phyloP scores from a whole-genome alignment of 2,888 invertebrate genomes.

The Gastrophysa polygoni region DNA sequence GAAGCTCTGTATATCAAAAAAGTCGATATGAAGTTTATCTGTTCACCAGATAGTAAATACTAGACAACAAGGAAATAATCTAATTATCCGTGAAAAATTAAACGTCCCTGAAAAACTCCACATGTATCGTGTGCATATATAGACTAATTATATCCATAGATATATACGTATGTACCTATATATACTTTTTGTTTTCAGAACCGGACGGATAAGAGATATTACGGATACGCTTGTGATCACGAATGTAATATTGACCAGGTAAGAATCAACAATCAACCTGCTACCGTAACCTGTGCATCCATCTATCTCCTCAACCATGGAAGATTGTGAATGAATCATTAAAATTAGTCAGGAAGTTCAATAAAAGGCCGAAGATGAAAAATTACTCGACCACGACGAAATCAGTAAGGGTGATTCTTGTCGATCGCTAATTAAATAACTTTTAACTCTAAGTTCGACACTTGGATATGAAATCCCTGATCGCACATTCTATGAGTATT shows the following conservation, averaged over 20 bases:
- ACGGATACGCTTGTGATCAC: slow-evolving; percentile 72
- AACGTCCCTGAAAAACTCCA: not conserved
- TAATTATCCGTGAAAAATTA: not conserved
- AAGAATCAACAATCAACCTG: slow-evolving; percentile 46
- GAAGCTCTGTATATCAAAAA: no score
- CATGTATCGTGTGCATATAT: not conserved
- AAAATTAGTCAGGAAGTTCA: not conserved
- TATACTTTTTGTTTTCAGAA: slow-evolving; percentile 63
- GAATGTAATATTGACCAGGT: slow-evolving; percentile 78
- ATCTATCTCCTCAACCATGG: slow-evolving; percentile 16
- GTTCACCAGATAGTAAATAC: not conserved
- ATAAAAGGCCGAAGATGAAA: no score
- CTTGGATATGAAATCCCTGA: no score
- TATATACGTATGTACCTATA: not conserved
- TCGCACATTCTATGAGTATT: no score
- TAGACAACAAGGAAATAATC: not conserved
- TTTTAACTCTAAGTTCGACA: no score
- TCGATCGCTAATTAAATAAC: no score
- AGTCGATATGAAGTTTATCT: no score
- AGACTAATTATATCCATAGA: not conserved
- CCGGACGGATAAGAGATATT: slow-evolving; percentile 71
- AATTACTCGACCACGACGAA: no score
- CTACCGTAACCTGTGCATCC: slow-evolving; percentile 21
- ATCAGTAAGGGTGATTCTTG: no score
- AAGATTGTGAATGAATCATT: not conserved